Evolutionary conservation across 2,888 invertebrate genomes (phyloP), one percentile per base, ranked within the genome.

Genomic region (Torymus auratus): DNA sequence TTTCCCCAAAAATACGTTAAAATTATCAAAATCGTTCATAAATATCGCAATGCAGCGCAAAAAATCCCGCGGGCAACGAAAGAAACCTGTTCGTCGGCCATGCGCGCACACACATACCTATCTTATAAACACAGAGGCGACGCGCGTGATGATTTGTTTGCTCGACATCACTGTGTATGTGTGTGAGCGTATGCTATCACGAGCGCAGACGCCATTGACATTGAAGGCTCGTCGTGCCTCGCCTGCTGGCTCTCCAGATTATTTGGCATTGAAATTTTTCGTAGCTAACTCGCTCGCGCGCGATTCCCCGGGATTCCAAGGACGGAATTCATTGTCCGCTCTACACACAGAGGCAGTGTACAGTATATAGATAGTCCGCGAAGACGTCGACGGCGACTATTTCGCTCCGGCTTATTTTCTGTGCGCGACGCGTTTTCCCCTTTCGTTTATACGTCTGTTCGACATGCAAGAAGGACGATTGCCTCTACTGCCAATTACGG

Each of bases 401-500:
- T 11, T 2, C 41, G 41, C 1, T 53, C 55, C 50, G 4, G 7
- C 64, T 67, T 53, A 65, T 73, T 80, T 78, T 61, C 78, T 71
- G 71, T 80, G 79, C 78, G 55, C 70, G 56, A 56, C 78, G 78
- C 80, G 74, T 76, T 58, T 77, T 73, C 52, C 50, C 71, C 74
- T 69, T 86, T 84, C 85, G 84, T 85, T 86, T 85, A 82, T 83
- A 81, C 78, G 87, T 85, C 84, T 83, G 82, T 85, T 86, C 84
- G 83, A 85, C 88, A 88, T 88, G 88, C 88, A 86, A 88, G 83
- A 87, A 83, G 85, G 84, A 87, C 87, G 85, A 86, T 86, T 85
- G 85, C 85, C 85, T 41, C 41, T 71, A 65, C 81, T 83, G 85
- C 84, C 84, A 86, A 86, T 85, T 86, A 85, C 86, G 86, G 86